Evolutionary conservation across 92 coral and sea anemone species (phyloP), one percentile per base, ranked within the genome.

Genomic region (Heliopora coerulea): DNA sequence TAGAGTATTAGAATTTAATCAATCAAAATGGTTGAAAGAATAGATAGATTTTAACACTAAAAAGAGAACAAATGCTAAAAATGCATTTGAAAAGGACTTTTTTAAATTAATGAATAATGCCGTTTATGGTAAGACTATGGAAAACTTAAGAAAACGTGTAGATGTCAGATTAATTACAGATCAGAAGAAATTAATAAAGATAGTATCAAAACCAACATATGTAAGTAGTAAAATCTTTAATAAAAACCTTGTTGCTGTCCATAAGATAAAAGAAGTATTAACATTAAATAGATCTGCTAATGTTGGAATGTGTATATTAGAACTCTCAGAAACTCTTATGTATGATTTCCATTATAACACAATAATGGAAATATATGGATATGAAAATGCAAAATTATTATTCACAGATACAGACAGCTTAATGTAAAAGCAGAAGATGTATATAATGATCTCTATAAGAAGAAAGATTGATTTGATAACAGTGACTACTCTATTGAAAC

Each of bases 71-170:
- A 18, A 54, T 33, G 72, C 77, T 1, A 41, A 35, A 32, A 21
- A 62, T 15, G 78, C 40, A 13, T 82, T 82, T 28, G 81, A 73
- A 21, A 56, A 74, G 62, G 72, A 50, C 74, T 62, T 74, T 14
- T 74, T 30, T 54, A 59, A 74, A 27, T 59, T 81, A 19, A 69
- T 59, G 84, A 61, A 72, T 54, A 80, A 80, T 30, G 58, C 74
- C 0, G 63, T 56, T n/a, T 72, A 68, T 26, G 59, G 83, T 0
- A 30, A 82, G 26, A 82, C 85, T 11, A 57, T 82, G 81, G 81
- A 74, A 50, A 82, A 65, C 18, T 29, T 74, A 3, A 28, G 77
- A 3, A 62, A 62, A 19, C 2, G 81, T 5, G 65, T 78, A 25
- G 52, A 56, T 23, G 66, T 78, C 17, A 34, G 64, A 37, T 35